These are phyloP conservation scores for Gasterosteus aculeatus DNA, from an alignment of 2,113 vertebrate species.

Conservation along the genomic window DNA sequence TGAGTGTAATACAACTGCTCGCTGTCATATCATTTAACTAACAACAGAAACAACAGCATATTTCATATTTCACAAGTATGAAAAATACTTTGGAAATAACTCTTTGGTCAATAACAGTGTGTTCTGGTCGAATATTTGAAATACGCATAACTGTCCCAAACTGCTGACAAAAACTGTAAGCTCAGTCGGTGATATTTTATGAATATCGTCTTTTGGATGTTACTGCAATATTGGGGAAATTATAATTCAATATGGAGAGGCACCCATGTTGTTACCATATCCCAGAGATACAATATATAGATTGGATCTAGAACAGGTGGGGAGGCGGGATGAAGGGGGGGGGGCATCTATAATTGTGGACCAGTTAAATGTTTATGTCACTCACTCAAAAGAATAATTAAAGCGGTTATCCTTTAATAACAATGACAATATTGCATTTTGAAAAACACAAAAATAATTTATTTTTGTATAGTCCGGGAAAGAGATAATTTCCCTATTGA, in stretches of 20 bases:
- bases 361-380: too few relatives aligned
- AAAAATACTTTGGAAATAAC: not conserved
- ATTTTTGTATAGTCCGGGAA: not conserved
- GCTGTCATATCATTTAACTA: not conserved
- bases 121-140: not conserved
- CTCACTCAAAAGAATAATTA: not conserved
- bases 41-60: not conserved
- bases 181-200: too few relatives aligned
- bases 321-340: too few relatives aligned
- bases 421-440: not conserved
- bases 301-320: not conserved
- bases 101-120: not conserved
- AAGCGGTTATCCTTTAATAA: not conserved
- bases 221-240: not conserved
- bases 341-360: not conserved
- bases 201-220: not conserved
- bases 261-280: not conserved
- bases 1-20: not conserved
- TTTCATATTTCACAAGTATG: not conserved
- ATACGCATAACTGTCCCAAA: not conserved
- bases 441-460: not conserved
- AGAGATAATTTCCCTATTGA: not conserved
- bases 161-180: too few relatives aligned
- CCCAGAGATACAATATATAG: not conserved
- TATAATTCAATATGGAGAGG: not conserved